A percentile compares a stretch with the other conserved stretches of the same genome.
These are phyloP conservation scores for Heteromyza rotundicornis DNA, from an alignment of 2,888 invertebrate species.

Conservation along the genomic window DNA sequence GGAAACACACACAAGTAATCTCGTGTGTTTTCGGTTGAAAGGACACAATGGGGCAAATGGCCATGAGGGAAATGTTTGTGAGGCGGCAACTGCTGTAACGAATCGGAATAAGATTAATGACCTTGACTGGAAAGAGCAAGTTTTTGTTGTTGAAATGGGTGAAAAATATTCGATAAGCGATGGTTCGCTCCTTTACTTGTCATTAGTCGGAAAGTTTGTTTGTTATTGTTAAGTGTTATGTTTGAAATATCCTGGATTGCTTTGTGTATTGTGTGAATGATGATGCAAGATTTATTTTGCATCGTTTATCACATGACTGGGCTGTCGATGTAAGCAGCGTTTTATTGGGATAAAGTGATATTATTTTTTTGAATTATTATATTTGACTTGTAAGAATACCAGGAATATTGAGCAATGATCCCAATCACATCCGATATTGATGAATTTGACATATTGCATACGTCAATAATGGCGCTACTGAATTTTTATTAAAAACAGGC, in stretches of 20 bases:
- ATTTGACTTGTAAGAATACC: neutral
- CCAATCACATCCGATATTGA: neutral
- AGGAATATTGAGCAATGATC: neutral
- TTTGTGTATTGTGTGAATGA: conserved; percentile 9
- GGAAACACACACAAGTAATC: conserved; percentile 60
- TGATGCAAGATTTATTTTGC: conserved; percentile 15
- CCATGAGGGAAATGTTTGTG: too few relatives aligned
- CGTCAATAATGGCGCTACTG: conserved; percentile 10
- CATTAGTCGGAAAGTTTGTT: conserved; percentile 60
- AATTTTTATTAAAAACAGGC: too few relatives aligned
- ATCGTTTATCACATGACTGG: conserved; percentile 47
- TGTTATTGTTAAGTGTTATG: conserved; percentile 59
- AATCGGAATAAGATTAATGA: conserved; percentile 59
- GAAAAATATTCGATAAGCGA: neutral
- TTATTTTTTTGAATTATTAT: neutral
- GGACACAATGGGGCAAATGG: too few relatives aligned
- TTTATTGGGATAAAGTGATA: neutral
- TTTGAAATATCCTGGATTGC: conserved; percentile 38
- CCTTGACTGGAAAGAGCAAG: conserved; percentile 21
- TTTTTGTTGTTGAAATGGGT: conserved; percentile 36
- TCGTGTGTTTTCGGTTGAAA: conserved; percentile 61
- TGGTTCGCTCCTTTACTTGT: conserved; percentile 53
- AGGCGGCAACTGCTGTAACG: conserved; percentile 26
- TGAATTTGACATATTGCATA: neutral
- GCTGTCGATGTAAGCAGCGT: neutral